Base-by-base conservation (phyloP, 2,797 vertebrate species). In the Erethizon dorsatum region DNA sequence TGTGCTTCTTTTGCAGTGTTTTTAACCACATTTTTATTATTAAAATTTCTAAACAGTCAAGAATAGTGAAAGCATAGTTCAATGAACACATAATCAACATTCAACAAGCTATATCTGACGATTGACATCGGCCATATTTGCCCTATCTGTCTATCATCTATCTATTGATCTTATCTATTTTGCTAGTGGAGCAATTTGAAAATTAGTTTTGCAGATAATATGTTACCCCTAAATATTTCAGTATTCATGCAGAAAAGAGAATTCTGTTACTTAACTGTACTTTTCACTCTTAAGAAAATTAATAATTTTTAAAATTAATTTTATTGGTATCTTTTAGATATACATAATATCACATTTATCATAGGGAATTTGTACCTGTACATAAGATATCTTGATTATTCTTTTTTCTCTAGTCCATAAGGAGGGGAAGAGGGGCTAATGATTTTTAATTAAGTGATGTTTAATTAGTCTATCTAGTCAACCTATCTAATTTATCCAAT, bases 21-120 rank as follows among this genome's bases (percentile, higher is more conserved):
- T 83, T 95, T 71, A 89, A 77, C 65, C n/a, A 87, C 31, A 83
- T 65, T 96, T 95, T 87, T 93, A 78, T 85, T 87, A 77, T 59
- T 92, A 80, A 94, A 91, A 28, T 13, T 54, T 94, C 59, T 8
- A 41, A 91, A 77, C 28, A 57, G 12, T 31, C 50, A 83, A 85
- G 17, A 56, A 50, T n/a, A 47, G 37, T 91, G 54, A 50, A 96
- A 82, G 61, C 93, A 69, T 28, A 63, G 9, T 79, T 14, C 57
- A 86, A 45, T 26, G 67, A 94, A 83, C 26, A 50, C 65, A 50
- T 57, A 31, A 11, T 8, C 1, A 50, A 52, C 5, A 95, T 61
- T 52, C 52, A 91, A 79, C 37, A 94, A 56, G 37, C 22, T 87
- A 14, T 56, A 71, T 47, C 90, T 84, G 88, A 20, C 20, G 83